These are phyloP conservation scores for Lepus townsendii DNA, from an alignment of 2,797 vertebrate genomes.

Conservation along the genomic window DNA sequence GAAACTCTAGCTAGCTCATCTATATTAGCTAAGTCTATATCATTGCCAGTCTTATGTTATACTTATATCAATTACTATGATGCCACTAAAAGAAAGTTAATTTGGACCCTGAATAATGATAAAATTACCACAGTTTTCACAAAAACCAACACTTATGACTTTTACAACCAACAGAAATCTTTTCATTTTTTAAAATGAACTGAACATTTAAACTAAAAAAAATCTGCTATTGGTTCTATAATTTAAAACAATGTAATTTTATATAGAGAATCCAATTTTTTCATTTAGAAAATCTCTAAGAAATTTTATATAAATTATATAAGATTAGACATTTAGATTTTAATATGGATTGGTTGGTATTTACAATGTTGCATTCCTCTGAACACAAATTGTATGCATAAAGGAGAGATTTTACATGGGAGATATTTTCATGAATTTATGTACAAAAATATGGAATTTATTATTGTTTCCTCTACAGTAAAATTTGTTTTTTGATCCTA, in stretches of 20 bases:
- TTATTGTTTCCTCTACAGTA: neutral
- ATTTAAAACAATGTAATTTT: constrained; percentile 42
- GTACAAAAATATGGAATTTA: neutral
- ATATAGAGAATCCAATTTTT: neutral
- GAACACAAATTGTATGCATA: neutral
- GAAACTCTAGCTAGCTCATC: neutral
- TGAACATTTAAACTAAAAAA: constrained; percentile 8
- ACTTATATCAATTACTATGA: neutral
- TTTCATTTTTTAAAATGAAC: neutral
- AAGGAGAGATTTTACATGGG: constrained; percentile 4
- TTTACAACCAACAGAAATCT: neutral
- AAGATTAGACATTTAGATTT: constrained; percentile 47
- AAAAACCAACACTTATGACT: neutral
- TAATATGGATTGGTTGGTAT: neutral
- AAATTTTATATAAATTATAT: constrained; percentile 9
- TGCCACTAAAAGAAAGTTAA: neutral
- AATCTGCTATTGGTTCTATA: neutral
- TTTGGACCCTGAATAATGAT: neutral
- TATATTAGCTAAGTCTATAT: neutral
- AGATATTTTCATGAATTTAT: neutral
- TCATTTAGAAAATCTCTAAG: neutral
- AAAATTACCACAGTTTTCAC: neutral
- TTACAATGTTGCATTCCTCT: neutral
- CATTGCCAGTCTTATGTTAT: too few relatives aligned
- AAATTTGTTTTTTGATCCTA: constrained; percentile 34